Evolutionary conservation across 2,113 vertebrate species (phyloP).

Genomic region (Falcunculus frontatus): DNA sequence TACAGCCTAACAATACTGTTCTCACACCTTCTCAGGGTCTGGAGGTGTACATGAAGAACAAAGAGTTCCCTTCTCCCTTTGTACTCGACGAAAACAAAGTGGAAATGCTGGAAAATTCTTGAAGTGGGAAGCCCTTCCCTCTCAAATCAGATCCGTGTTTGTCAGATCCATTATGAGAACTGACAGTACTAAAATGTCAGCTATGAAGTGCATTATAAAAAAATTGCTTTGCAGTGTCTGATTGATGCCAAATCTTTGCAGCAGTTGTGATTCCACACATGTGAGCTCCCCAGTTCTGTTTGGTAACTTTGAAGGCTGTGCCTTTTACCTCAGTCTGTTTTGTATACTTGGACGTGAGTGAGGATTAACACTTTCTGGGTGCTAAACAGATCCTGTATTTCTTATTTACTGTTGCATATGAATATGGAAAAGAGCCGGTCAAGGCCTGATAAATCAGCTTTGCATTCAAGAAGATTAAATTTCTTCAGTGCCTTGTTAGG

Average conservation of each 20-base stretch:
- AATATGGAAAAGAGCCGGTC: neutral
- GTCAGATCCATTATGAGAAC: neutral
- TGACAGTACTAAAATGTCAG: neutral
- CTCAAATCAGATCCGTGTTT: neutral
- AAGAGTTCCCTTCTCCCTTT: constrained; percentile 74
- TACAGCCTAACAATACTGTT: neutral
- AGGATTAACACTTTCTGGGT: neutral
- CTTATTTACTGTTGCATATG: neutral
- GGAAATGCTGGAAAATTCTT: constrained; percentile 26
- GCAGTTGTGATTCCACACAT: neutral
- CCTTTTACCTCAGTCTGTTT: neutral
- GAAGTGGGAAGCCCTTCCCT: neutral
- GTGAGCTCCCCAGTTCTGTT: neutral
- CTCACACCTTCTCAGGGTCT: constrained; percentile 75
- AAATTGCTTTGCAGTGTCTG: neutral
- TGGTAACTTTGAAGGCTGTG: neutral
- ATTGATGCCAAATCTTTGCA: neutral
- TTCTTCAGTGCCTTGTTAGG: neutral
- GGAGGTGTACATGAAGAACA: constrained; percentile 75
- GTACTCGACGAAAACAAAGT: constrained; percentile 71
- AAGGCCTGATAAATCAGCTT: neutral
- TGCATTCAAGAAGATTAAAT: neutral
- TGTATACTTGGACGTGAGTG: neutral
- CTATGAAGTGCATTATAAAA: neutral
- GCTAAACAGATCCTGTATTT: neutral